Conservation (phyloP, 1,140 invertebrate species). For the Prorops nasuta region DNA sequence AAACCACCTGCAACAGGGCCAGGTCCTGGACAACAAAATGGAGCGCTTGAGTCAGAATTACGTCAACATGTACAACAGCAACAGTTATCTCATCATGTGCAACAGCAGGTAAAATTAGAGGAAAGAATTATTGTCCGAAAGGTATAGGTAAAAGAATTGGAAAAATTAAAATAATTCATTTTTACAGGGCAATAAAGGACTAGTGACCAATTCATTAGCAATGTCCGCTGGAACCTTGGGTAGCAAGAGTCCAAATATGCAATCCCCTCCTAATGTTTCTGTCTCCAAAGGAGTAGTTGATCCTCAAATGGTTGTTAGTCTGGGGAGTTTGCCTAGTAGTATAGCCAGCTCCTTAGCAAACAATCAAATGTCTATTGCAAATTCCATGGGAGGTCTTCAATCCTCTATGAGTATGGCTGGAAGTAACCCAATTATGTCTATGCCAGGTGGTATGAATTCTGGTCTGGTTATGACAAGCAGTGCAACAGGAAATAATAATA, state of each 20-base stretch:
- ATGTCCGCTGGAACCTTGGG: slow-evolving; percentile 70
- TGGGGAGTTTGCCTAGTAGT: slow-evolving; percentile 61
- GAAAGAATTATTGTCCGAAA: slow-evolving; percentile 3
- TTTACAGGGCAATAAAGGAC: slow-evolving; percentile 69
- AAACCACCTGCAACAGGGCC: slow-evolving; percentile 77
- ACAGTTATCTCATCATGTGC: slow-evolving; percentile 63
- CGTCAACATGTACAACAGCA: slow-evolving; percentile 55
- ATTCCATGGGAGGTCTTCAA: slow-evolving; percentile 56
- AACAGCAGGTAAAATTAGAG: slow-evolving; percentile 53
- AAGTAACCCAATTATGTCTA: slow-evolving; percentile 62
- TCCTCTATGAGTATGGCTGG: slow-evolving; percentile 63
- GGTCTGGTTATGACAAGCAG: slow-evolving; percentile 59
- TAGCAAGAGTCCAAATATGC: slow-evolving; percentile 77
- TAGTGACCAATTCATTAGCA: slow-evolving; percentile 68
- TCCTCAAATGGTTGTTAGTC: slow-evolving; percentile 58
- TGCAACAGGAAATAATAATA: slow-evolving; percentile 47
- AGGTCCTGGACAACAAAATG: slow-evolving; percentile 74
- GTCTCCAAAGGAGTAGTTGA: slow-evolving; percentile 61
- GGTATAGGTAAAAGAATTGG: neutral
- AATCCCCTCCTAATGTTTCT: slow-evolving; percentile 76
- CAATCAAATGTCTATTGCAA: slow-evolving; percentile 61
- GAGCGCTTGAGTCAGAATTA: slow-evolving; percentile 61
- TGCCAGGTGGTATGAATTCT: slow-evolving; percentile 60
- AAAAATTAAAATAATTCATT: neutral
- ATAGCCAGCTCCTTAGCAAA: slow-evolving; percentile 60